Evolutionary conservation across 2,113 vertebrate species (phyloP), one percentile per base, ranked within the genome.

Genomic region (Casuarius casuarius): DNA sequence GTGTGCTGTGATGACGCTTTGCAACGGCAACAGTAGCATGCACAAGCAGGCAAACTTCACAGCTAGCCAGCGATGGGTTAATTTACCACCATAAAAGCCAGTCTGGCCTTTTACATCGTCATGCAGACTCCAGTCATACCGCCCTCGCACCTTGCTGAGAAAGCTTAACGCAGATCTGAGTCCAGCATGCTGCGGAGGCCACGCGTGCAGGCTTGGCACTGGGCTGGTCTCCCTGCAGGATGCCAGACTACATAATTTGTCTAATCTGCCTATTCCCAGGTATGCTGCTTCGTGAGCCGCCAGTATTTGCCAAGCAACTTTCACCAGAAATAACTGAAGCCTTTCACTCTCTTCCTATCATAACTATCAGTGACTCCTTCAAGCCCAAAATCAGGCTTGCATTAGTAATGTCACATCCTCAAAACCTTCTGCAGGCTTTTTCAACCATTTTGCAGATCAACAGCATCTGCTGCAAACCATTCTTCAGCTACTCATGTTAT

Each of bases 341-440:
- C 35, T 56, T 58, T 74, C 38, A 10, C 46, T 62, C 42, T 59
- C 63, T 89, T 89, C 77, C 66, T 65, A 20, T 76, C 18, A 6
- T 0, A 17, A 51, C 61, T 78, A 59, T 14, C 80, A 29, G 46
- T 3, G 8, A 48, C 31, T 38, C 52, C 3, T 70, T 76, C 77
- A 88, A 66, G 67, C 13, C 49, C 76, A 73, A 16, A 28, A 68
- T 23, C 22, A 48, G 61, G 38, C 79, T 40, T 54, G 58, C 35
- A 48, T 81, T 42, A 48, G 29, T 48, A 66, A 49, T 17, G 40
- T 25, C 12, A 65, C 15, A 26, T 7, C 68, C 84, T 86, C 77
- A 91, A 68, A 90, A 72, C 62, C 62, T 78, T 33, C 78, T 74
- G 81, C 75, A 95, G 67, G 48, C 59, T 59, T 92, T 93, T 77